A percentile compares a stretch with the other conserved stretches of the same genome.
Conservation (phyloP, 2,888 invertebrate species). For the Galeruca laticollis region DNA sequence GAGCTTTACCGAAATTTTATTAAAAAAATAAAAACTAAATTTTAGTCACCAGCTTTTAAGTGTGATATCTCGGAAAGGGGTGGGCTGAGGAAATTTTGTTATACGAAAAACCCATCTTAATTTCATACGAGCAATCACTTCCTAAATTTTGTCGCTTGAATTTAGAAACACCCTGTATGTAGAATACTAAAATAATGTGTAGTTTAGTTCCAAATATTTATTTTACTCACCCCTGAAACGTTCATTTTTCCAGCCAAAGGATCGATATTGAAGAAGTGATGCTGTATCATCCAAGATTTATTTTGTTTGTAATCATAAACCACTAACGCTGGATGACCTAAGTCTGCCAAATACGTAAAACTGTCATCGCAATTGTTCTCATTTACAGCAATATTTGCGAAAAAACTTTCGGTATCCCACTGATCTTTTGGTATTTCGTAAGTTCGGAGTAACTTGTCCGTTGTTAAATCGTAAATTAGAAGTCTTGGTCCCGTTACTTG, state of each 20-base stretch:
- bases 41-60: too few relatives aligned
- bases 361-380: constrained; percentile 78
- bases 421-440: constrained; percentile 74
- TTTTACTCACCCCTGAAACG: constrained; percentile 71
- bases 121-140: too few relatives aligned
- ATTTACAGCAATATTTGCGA: constrained; percentile 83
- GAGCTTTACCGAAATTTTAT: too few relatives aligned
- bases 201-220: too few relatives aligned
- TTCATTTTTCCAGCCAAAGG: constrained; percentile 80
- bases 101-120: too few relatives aligned
- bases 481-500: constrained; percentile 68
- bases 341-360: constrained; percentile 79
- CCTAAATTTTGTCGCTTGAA: too few relatives aligned
- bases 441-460: constrained; percentile 77
- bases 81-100: too few relatives aligned
- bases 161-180: too few relatives aligned
- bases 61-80: too few relatives aligned
- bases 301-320: constrained; percentile 82
- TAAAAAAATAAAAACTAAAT: too few relatives aligned
- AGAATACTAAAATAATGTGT: too few relatives aligned
- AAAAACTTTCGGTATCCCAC: constrained; percentile 71
- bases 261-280: constrained; percentile 66
- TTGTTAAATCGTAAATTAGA: constrained; percentile 79
- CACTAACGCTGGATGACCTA: constrained; percentile 77
- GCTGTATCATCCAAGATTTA: constrained; percentile 77